Evolutionary conservation across 2,888 invertebrate species (phyloP).

Genomic region (Sarcophaga caerulescens): DNA sequence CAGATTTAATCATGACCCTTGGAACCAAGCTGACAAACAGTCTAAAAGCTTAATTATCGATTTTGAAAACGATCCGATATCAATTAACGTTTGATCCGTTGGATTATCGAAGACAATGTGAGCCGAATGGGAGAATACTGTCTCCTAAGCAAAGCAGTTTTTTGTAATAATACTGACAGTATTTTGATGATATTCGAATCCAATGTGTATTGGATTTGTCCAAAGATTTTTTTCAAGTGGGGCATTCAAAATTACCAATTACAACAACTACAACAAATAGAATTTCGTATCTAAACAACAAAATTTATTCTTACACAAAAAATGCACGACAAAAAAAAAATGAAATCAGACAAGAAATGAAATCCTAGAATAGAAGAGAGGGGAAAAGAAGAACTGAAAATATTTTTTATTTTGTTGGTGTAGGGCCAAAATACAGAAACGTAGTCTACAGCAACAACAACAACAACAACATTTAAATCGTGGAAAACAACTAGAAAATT

Average conservation of each 20-base stretch:
- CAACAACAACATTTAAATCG: neutral
- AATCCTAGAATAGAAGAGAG: neutral
- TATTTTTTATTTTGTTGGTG: slow-evolving; percentile 46
- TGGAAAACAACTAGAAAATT: slow-evolving; percentile 10
- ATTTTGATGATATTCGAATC: too few relatives aligned
- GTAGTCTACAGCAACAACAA: slow-evolving; percentile 1
- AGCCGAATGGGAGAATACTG: too few relatives aligned
- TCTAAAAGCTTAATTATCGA: too few relatives aligned
- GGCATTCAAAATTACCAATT: neutral
- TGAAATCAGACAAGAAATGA: neutral
- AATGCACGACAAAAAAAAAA: slow-evolving; percentile 9
- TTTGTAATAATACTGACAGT: too few relatives aligned
- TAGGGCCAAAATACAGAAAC: slow-evolving; percentile 54
- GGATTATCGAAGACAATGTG: too few relatives aligned
- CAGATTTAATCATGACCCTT: too few relatives aligned
- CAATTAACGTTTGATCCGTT: too few relatives aligned
- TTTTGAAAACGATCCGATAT: too few relatives aligned
- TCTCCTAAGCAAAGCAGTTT: too few relatives aligned
- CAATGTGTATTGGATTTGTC: too few relatives aligned
- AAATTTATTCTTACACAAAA: neutral
- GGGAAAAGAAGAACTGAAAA: neutral
- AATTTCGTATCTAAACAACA: too few relatives aligned
- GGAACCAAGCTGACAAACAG: too few relatives aligned
- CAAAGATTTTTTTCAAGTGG: neutral
- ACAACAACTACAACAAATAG: neutral